Evolutionary conservation across 2,113 vertebrate genomes (phyloP).

Genomic region (Sula dactylatra): DNA sequence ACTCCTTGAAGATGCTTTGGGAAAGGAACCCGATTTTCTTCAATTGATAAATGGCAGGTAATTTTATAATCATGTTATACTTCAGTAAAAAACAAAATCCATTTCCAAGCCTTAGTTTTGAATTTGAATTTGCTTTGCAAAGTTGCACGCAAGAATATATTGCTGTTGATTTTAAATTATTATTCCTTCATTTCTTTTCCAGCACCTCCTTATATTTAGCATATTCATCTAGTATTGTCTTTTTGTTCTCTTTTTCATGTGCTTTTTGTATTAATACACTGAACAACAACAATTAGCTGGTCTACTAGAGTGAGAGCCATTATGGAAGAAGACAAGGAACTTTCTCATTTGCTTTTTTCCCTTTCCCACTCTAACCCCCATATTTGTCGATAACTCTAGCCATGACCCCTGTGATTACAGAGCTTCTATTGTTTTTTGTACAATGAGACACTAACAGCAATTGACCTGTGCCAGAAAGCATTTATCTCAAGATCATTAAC

Average conservation of each 20-base stretch:
- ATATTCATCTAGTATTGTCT: neutral
- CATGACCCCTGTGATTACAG: neutral
- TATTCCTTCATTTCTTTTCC: neutral
- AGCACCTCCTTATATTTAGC: neutral
- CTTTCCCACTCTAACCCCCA: neutral
- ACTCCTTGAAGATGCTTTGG: neutral
- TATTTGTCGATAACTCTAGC: neutral
- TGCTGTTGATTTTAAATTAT: neutral
- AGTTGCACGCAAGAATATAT: neutral
- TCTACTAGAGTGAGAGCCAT: neutral
- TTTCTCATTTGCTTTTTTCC: neutral
- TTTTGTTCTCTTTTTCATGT: neutral
- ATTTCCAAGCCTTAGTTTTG: neutral
- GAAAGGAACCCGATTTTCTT: neutral
- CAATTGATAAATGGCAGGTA: neutral
- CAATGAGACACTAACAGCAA: neutral
- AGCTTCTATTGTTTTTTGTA: constrained; percentile 23
- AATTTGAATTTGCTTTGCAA: neutral
- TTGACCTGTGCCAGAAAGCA: neutral
- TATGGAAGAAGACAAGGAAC: neutral
- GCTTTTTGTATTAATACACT: neutral
- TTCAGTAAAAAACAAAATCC: neutral
- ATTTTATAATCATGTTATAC: neutral
- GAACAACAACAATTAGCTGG: neutral
- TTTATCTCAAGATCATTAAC: constrained; percentile 37